Evolutionary conservation across 2,888 invertebrate species (phyloP).

Genomic region (Eristalis intricaria): DNA sequence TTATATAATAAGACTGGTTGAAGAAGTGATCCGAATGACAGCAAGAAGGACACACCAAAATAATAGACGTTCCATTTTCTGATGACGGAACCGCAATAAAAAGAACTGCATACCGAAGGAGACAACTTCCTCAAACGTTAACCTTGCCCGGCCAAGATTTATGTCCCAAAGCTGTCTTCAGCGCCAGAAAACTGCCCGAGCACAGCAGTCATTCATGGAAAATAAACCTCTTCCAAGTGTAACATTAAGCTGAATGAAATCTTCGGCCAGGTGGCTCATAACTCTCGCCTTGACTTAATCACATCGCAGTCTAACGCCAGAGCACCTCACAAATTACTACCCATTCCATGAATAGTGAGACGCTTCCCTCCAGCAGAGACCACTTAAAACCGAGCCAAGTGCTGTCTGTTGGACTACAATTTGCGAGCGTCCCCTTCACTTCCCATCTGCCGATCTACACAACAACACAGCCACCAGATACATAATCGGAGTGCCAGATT

Average conservation of each 20-base stretch:
- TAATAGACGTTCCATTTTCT: too few relatives aligned
- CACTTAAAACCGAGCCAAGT: not conserved
- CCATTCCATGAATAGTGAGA: not conserved
- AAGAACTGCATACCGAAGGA: not conserved
- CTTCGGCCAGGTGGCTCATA: not conserved
- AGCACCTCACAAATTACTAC: not conserved
- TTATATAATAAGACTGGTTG: too few relatives aligned
- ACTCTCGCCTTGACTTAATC: not conserved
- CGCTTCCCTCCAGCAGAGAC: not conserved
- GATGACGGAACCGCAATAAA: too few relatives aligned
- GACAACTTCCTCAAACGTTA: not conserved
- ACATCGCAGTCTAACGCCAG: not conserved
- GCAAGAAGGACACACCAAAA: too few relatives aligned
- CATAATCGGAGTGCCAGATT: constrained; percentile 8
- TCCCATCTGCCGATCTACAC: not conserved
- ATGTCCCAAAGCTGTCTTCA: not conserved
- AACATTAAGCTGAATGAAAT: not conserved
- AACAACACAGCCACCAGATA: not conserved
- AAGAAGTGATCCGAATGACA: too few relatives aligned
- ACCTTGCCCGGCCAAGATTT: not conserved
- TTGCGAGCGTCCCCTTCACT: not conserved
- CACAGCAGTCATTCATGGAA: not conserved
- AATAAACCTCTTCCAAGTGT: not conserved
- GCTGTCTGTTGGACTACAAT: not conserved
- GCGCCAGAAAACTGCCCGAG: not conserved